These are phyloP conservation scores for Drosophila erecta DNA, from an alignment of 1,140 invertebrate species.

Conservation along the genomic window DNA sequence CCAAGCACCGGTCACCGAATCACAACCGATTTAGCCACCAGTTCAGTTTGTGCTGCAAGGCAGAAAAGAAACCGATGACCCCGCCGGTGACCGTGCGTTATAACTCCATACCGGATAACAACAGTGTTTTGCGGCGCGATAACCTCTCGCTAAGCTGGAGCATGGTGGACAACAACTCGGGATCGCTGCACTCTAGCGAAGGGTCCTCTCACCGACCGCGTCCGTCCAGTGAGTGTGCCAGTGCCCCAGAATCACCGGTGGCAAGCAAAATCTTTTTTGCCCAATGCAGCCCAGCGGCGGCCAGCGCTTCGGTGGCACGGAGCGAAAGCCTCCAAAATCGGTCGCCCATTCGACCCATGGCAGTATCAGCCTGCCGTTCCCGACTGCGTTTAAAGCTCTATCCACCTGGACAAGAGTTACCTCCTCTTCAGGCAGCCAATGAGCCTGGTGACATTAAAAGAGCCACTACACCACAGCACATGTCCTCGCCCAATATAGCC, in stretches of 20 bases:
- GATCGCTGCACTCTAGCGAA: conserved; percentile 68
- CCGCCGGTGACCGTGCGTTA: conserved; percentile 83
- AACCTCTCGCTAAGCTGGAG: conserved; percentile 79
- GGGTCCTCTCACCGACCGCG: conserved; percentile 55
- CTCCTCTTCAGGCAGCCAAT: conserved; percentile 44
- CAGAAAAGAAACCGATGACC: conserved; percentile 76
- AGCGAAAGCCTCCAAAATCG: conserved; percentile 69
- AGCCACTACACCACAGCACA: conserved; percentile 79
- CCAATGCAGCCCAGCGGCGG: conserved; percentile 38
- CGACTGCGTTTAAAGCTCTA: conserved; percentile 78
- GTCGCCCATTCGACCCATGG: conserved; percentile 76
- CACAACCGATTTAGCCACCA: conserved; percentile 83
- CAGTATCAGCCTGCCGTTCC: conserved; percentile 79
- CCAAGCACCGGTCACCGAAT: conserved; percentile 76
- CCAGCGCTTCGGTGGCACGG: conserved; percentile 41
- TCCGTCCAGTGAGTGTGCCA: conserved; percentile 74
- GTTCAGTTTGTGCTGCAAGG: conserved; percentile 81
- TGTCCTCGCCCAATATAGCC: conserved; percentile 84
- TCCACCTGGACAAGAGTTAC: conserved; percentile 77
- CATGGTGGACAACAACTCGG: conserved; percentile 73
- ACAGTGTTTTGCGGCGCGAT: conserved; percentile 60
- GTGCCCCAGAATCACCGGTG: conserved; percentile 79
- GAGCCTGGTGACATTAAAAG: conserved; percentile 53
- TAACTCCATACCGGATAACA: conserved; percentile 79
- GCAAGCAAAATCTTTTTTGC: conserved; percentile 71